Base-by-base conservation (phyloP, 2,888 invertebrate genomes). In the Hydropsyche betteni region DNA sequence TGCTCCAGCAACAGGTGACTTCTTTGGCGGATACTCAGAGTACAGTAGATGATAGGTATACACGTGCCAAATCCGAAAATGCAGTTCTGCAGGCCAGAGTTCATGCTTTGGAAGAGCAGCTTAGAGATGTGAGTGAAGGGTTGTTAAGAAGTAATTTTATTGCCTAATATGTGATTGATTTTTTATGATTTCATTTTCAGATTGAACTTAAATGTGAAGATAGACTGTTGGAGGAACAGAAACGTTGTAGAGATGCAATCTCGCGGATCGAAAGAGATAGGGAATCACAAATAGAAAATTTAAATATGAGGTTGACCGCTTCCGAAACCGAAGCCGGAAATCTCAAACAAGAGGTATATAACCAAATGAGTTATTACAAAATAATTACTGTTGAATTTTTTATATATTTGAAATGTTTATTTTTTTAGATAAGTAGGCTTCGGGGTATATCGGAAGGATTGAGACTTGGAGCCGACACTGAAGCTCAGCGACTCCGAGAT, bases 1-100 rank as follows among this genome's bases (percentile, higher is more conserved):
- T 94, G 82, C 90, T 98, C 79, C 97, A 98, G 86, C 94, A 96
- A 83, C 96, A 97, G 88, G 94, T 98, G 85, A 93, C 93, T 79
- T 92, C 93, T 76, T 88, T 98, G 81, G 94, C 94, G 69, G 96
- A 97, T 84, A 94, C 94, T 71, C 96, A 96, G 82, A 92, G 91
- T 81, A 92, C 93, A 75, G 93, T 93, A 7, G 96, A 97, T 84
- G 95, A 96, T 84, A 89, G 95, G 80, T 97, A 97, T 84, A 91
- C 93, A 74, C 89, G 95, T 81, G 94, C 94, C 75, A 97, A 97
- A 86, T 93, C 97, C 76, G 97, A 97, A 85, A 97, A 97, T 89
- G 95, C 96, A 1, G 93, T 94, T 75, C 89, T 97, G 55, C 95
- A 96, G 83, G 94, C 96, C 53, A 90, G 96, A 81, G 93, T 97